Percentiles rank a stretch among this genome's conserved stretches.
Conservation (phyloP, 2,888 invertebrate species). For the Thera britannica region DNA sequence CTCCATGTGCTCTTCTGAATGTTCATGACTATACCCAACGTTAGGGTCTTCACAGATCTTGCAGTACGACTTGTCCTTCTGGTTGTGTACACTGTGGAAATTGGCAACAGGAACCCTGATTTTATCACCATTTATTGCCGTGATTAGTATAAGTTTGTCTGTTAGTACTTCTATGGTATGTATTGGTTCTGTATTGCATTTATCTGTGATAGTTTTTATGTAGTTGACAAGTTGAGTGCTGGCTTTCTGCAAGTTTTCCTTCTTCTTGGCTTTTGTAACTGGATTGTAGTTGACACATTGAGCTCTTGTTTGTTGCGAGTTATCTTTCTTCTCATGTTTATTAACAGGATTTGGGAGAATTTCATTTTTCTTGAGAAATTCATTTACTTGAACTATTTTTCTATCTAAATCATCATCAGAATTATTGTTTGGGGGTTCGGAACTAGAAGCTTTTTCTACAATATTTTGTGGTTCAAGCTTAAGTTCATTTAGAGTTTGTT, state of each 20-base stretch:
- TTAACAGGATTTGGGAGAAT: neutral
- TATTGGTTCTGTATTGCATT: slow-evolving; percentile 24
- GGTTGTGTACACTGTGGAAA: slow-evolving; percentile 40
- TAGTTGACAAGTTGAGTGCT: slow-evolving; percentile 15
- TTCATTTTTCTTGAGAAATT: neutral
- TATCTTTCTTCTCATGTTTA: neutral
- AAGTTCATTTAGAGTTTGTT: neutral
- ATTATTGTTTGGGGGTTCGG: neutral
- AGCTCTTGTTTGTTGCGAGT: neutral
- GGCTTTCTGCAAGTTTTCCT: slow-evolving; percentile 7
- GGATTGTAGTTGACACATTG: neutral
- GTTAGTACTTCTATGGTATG: slow-evolving; percentile 25
- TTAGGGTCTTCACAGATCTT: slow-evolving; percentile 31
- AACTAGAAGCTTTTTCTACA: neutral
- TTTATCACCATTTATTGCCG: slow-evolving; percentile 37
- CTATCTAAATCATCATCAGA: neutral
- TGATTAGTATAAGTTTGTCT: slow-evolving; percentile 33
- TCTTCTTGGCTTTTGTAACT: slow-evolving; percentile 3
- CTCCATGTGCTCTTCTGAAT: slow-evolving; percentile 36
- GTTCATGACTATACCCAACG: slow-evolving; percentile 16
- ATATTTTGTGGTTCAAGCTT: neutral
- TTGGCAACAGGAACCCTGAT: slow-evolving; percentile 37
- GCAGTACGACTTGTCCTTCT: slow-evolving; percentile 34
- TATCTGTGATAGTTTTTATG: slow-evolving; percentile 18
- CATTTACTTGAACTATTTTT: neutral